phyloP scores from a whole-genome alignment of 2,113 vertebrate genomes.

The Chaetodon trifascialis region DNA sequence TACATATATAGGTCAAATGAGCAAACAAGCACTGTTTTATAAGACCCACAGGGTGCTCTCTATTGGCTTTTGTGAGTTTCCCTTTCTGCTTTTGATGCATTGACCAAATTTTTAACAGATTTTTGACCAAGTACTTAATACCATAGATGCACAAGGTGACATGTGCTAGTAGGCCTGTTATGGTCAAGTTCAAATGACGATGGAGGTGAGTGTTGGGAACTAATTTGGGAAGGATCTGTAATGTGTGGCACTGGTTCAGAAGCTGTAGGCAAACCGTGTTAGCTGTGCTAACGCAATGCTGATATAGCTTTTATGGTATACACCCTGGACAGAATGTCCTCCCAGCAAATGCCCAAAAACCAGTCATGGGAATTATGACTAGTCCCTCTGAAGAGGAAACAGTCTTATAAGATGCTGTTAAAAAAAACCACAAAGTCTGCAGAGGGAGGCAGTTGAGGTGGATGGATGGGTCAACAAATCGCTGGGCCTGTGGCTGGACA shows the following conservation, averaged over 20 bases:
- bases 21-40: neutral
- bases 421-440: conserved; percentile 3
- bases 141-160: neutral
- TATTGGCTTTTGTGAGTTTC: neutral
- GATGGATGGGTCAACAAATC: conserved; percentile 8
- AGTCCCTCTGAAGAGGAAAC: neutral
- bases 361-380: neutral
- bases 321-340: neutral
- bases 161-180: no score
- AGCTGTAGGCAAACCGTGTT: neutral
- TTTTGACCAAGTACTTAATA: neutral
- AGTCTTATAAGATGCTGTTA: neutral
- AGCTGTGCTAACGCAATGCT: neutral
- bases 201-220: neutral
- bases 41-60: neutral
- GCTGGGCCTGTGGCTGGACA: neutral
- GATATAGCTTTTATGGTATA: conserved; percentile 12
- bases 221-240: conserved; percentile 2
- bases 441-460: conserved; percentile 15
- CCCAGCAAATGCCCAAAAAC: neutral
- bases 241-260: neutral
- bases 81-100: neutral
- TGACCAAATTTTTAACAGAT: neutral
- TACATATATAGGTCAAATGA: neutral
- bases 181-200: neutral